Evolutionary conservation across 2,113 vertebrate genomes (phyloP).

Genomic region (Percopsis transmontana): DNA sequence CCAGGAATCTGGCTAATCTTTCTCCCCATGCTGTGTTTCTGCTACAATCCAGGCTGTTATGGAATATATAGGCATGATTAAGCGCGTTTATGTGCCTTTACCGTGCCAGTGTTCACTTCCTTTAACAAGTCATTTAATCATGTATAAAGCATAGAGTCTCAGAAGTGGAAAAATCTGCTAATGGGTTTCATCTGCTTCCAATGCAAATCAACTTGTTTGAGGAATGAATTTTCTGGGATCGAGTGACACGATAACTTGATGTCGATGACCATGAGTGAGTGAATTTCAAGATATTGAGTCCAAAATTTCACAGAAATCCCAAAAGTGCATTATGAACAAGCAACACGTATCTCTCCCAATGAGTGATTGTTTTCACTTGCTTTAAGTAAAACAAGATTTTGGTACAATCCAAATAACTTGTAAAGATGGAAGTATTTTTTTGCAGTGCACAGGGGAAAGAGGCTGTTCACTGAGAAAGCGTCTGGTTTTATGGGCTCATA

Average conservation of each 20-base stretch:
- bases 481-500: conserved; percentile 74
- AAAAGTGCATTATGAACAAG: not conserved
- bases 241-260: not conserved
- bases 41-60: too few relatives aligned
- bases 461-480: conserved; percentile 47
- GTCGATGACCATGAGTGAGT: too few relatives aligned
- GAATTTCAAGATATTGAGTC: too few relatives aligned
- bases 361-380: not conserved
- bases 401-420: not conserved
- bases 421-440: conserved; percentile 34
- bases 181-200: not conserved
- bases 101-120: too few relatives aligned
- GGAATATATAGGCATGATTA: too few relatives aligned
- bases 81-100: too few relatives aligned
- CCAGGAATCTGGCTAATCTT: too few relatives aligned
- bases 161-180: not conserved
- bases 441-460: conserved; percentile 26
- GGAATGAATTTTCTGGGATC: not conserved
- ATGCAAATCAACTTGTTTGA: not conserved
- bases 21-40: too few relatives aligned
- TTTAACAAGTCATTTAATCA: not conserved
- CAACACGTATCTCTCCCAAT: not conserved
- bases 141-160: too few relatives aligned
- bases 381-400: conserved; percentile 4
- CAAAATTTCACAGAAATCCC: too few relatives aligned